These are phyloP conservation scores for Atrichornis clamosus DNA, from an alignment of 2,113 vertebrate species.

Conservation along the genomic window DNA sequence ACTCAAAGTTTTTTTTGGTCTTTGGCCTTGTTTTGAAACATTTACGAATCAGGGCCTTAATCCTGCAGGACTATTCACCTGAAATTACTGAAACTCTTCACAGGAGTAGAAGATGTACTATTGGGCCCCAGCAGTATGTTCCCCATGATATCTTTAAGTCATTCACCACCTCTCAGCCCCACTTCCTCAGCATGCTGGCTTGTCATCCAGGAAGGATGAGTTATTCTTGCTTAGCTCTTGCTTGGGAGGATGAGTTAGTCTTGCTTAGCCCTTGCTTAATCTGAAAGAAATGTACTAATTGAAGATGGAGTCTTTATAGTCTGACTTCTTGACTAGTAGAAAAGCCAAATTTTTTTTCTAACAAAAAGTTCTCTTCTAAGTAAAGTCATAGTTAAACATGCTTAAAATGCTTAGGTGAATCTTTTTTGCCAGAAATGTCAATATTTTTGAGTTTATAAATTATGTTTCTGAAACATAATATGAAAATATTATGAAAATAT, in stretches of 20 bases:
- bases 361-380: neutral
- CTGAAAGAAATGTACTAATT: neutral
- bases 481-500: too few species aligned
- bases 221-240: neutral
- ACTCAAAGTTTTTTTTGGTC: conserved; percentile 30
- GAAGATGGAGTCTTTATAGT: neutral
- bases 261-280: neutral
- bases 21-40: conserved; percentile 38
- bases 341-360: neutral
- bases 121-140: neutral
- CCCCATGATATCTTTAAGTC: neutral
- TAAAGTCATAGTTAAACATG: neutral
- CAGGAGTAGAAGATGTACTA: neutral
- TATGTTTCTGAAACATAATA: neutral
- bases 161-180: neutral
- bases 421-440: neutral
- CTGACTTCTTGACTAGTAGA: neutral
- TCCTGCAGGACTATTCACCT: neutral
- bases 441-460: neutral
- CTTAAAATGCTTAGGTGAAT: neutral
- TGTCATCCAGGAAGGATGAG: neutral
- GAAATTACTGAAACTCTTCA: neutral
- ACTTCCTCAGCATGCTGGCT: neutral
- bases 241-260: neutral
- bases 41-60: conserved; percentile 13